phyloP scores from a whole-genome alignment of 1,140 invertebrate genomes.

The Drosophila jambulina region DNA sequence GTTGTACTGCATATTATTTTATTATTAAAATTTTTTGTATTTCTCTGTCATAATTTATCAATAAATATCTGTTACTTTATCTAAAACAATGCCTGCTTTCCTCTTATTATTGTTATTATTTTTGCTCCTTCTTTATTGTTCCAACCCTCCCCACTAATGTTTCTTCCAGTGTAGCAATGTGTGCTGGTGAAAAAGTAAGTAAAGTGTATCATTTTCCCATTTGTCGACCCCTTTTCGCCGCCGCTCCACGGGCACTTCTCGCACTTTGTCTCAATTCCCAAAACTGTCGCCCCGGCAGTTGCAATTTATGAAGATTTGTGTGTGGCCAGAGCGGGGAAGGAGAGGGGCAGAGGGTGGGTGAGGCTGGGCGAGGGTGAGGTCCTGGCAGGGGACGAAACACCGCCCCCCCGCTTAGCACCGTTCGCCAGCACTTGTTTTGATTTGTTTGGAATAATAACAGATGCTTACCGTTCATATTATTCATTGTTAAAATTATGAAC shows the following conservation, averaged over 20 bases:
- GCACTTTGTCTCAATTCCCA: conserved; percentile 82
- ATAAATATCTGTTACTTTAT: no score
- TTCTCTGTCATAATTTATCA: no score
- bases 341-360: not conserved
- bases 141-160: not conserved
- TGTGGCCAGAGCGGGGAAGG: conserved; percentile 45
- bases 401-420: conserved; percentile 49
- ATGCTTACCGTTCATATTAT: conserved; percentile 84
- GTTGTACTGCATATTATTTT: no score
- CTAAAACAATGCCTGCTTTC: no score
- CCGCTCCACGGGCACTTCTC: conserved; percentile 46
- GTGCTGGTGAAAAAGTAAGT: conserved; percentile 44
- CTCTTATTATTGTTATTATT: no score
- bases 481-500: conserved; percentile 85
- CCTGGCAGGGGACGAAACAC: conserved; percentile 21
- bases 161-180: conserved; percentile 2
- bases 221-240: conserved; percentile 73
- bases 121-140: no score
- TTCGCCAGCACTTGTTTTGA: conserved; percentile 81
- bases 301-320: conserved; percentile 85
- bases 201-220: conserved; percentile 85
- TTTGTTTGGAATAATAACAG: conserved; percentile 85
- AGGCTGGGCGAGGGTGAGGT: not conserved
- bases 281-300: conserved; percentile 67
- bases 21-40: no score